Conservation (phyloP, 2,888 invertebrate genomes). For the Subacronicta megacephala region DNA sequence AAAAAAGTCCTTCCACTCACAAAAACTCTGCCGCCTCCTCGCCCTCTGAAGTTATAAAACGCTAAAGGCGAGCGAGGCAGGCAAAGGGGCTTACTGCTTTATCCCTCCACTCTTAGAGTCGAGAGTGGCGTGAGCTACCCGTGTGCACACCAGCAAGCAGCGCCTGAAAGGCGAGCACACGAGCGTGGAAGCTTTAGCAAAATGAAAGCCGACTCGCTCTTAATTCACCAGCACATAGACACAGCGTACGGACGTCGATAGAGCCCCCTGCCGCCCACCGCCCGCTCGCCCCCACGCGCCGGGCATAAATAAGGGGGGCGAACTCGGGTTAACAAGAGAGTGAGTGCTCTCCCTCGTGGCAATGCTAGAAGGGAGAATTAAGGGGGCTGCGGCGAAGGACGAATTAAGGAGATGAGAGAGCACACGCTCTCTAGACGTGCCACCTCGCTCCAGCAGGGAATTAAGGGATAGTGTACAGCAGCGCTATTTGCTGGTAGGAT, state of each 20-base stretch:
- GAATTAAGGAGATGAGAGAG: slow-evolving; percentile 90
- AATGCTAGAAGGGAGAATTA: slow-evolving; percentile 81
- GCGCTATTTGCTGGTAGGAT: slow-evolving; percentile 47
- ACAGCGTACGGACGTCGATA: slow-evolving; percentile 80
- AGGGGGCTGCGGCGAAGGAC: slow-evolving; percentile 89
- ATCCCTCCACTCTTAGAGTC: slow-evolving; percentile 75
- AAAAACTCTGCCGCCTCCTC: slow-evolving; percentile 86
- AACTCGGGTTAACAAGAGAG: slow-evolving; percentile 87
- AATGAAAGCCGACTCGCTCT: slow-evolving; percentile 90
- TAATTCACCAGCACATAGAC: slow-evolving; percentile 87
- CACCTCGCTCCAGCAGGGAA: slow-evolving; percentile 83
- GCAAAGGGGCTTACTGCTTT: slow-evolving; percentile 74
- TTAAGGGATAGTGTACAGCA: slow-evolving; percentile 70
- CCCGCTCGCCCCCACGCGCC: slow-evolving; percentile 72
- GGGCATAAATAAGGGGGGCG: slow-evolving; percentile 87
- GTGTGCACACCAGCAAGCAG: slow-evolving; percentile 72
- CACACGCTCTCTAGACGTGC: slow-evolving; percentile 87
- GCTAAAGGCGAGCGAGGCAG: slow-evolving; percentile 76
- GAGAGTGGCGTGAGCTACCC: slow-evolving; percentile 70
- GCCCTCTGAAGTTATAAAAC: slow-evolving; percentile 87
- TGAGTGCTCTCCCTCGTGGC: slow-evolving; percentile 79
- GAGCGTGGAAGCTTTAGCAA: slow-evolving; percentile 88
- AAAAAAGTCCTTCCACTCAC: slow-evolving; percentile 89
- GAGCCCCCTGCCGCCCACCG: slow-evolving; percentile 67
- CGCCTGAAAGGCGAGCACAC: slow-evolving; percentile 87